A percentile compares a stretch with the other conserved stretches of the same genome.
phyloP scores from a whole-genome alignment of 2,113 vertebrate genomes.

The Herpailurus yagouaroundi region DNA sequence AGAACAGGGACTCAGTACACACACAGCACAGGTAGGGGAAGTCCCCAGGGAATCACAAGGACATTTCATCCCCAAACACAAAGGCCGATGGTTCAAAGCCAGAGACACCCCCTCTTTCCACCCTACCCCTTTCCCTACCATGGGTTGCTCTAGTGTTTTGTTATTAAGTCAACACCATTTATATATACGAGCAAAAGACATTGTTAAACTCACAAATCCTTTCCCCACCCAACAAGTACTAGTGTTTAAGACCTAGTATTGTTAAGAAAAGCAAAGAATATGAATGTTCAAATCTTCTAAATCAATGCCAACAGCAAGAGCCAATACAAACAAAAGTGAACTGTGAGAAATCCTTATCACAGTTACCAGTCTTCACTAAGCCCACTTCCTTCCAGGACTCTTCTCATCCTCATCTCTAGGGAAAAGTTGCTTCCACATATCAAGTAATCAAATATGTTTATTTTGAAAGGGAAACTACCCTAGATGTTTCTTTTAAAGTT shows the following conservation, averaged over 20 bases:
- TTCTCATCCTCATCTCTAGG: conserved; percentile 31
- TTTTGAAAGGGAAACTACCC: conserved; percentile 70
- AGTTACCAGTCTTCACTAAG: conserved; percentile 49
- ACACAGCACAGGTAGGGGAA: background rate
- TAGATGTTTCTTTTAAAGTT: conserved; percentile 44
- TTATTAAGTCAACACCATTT: background rate
- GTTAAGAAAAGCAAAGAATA: conserved; percentile 62
- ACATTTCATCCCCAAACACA: background rate
- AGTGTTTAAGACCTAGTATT: conserved; percentile 48
- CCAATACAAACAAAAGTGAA: conserved; percentile 75
- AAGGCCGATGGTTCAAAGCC: background rate
- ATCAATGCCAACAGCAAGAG: conserved; percentile 58
- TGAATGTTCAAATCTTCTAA: conserved; percentile 54
- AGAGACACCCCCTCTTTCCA: background rate
- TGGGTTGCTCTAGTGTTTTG: background rate
- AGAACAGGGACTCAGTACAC: background rate
- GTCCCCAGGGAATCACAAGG: background rate
- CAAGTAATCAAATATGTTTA: conserved; percentile 74
- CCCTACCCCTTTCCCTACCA: too few relatives aligned
- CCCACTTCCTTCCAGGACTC: conserved; percentile 59
- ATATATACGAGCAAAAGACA: background rate
- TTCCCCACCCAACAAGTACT: conserved; percentile 21
- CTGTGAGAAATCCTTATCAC: conserved; percentile 74
- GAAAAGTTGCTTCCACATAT: conserved; percentile 62
- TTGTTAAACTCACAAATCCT: conserved; percentile 35